Base-by-base conservation (phyloP, 2,113 vertebrate genomes). In the Actenoides lindsayi region DNA sequence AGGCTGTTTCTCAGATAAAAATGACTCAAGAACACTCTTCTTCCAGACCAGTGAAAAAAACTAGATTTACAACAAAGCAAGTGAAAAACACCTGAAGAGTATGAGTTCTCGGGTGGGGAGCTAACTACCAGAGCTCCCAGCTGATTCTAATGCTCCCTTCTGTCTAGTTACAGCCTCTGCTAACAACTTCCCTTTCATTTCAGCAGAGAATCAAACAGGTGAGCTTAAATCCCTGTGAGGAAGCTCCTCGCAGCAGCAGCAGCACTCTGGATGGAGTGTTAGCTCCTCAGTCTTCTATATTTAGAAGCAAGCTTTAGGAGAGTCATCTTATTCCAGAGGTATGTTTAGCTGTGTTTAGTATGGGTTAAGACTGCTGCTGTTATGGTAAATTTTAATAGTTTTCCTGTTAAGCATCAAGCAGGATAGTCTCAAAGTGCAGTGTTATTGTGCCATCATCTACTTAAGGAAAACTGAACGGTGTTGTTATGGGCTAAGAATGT, bases 181-280 rank as follows among this genome's bases (percentile, higher is more conserved):
- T 70, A 39, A 17, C 5, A 24, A 6, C 11, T 73, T 21, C 28
- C 20, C 28, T 54, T 27, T 70, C 15, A 7, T 37, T 84, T 76
- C 48, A 28, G 53, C 39, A 51, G 88, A 18, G 57, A 65, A 46
- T 31, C 69, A 51, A 62, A 20, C 21, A 87, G 68, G 42, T 68
- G 53, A 64, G 48, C 20, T 77, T 30, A n/a, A 74, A 63, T 27
- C n/a, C 5, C 33, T 42, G 54, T 5, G 30, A 13, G 46, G 25
- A 31, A 56, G 5, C 6, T 27, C 3, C 18, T 69, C 25, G 25
- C 2, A n/a, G n/a, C 8, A 20, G 25, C 2, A n/a, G n/a, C 8
- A 20, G 48, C 1, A 3, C 3, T 25, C 3, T 8, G 35, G 21
- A 5, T 16, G 51, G 23, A 62, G 28, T 0, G 1, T 51, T 16